Conservation (phyloP, 2,888 invertebrate species). For the Clistopyga incitator region DNA sequence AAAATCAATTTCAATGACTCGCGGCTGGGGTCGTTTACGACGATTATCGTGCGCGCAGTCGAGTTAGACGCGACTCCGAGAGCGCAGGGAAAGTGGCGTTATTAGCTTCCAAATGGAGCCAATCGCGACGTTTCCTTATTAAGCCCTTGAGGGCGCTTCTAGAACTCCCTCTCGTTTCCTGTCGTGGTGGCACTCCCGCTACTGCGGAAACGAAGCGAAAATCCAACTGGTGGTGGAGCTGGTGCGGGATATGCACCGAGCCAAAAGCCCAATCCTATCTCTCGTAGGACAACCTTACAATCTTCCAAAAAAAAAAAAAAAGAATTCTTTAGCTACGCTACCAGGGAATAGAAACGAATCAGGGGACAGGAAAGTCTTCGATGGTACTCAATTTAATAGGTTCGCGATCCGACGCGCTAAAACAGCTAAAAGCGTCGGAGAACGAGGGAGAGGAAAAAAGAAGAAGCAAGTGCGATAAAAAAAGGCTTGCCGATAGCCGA, state of each 20-base stretch:
- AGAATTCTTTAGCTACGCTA: too few species aligned
- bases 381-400: conserved; percentile 56
- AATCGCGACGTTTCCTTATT: conserved; percentile 79
- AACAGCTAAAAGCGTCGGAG: not conserved
- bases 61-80: not conserved
- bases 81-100: conserved; percentile 71
- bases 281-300: conserved; percentile 13
- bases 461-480: not conserved
- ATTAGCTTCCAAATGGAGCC: conserved; percentile 80
- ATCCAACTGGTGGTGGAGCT: conserved; percentile 47
- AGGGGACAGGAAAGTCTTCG: conserved; percentile 2
- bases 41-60: conserved; percentile 51
- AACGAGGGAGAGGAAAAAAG: not conserved
- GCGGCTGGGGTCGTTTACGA: conserved; percentile 59
- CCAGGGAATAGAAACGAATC: too few species aligned
- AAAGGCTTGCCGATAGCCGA: not conserved
- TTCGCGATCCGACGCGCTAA: conserved; percentile 37
- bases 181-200: conserved; percentile 5
- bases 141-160: conserved; percentile 50
- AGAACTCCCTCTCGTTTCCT: conserved; percentile 51
- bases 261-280: conserved; percentile 46
- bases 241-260: conserved; percentile 38
- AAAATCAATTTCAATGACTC: conserved; percentile 78
- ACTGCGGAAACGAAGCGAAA: conserved; percentile 18
- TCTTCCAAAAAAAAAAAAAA: too few species aligned